A percentile compares a stretch with the other conserved stretches of the same genome.
These are phyloP conservation scores for Zygaena filipendulae DNA, from an alignment of 2,888 invertebrate genomes.

Conservation along the genomic window DNA sequence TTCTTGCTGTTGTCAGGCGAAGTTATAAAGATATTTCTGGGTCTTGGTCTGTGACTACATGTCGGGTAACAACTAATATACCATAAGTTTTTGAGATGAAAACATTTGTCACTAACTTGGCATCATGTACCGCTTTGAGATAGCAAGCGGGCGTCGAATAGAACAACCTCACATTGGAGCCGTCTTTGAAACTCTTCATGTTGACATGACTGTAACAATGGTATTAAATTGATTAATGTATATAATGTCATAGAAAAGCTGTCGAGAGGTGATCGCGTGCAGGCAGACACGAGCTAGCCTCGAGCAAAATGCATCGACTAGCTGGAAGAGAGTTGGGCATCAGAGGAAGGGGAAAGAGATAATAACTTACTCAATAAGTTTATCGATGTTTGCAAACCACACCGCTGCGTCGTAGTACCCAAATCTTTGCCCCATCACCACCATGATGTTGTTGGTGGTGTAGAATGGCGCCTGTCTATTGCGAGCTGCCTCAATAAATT, in stretches of 20 bases:
- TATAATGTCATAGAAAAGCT: background rate
- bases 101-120: conserved; percentile 52
- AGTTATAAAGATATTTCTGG: too few relatives aligned
- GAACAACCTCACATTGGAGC: conserved; percentile 73
- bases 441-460: conserved; percentile 78
- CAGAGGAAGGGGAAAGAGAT: too few relatives aligned
- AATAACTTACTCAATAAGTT: conserved; percentile 77
- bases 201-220: conserved; percentile 21
- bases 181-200: conserved; percentile 61
- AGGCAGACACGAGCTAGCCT: background rate
- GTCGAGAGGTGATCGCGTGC: conserved; percentile 2
- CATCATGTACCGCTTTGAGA: conserved; percentile 75
- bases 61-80: too few relatives aligned
- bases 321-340: background rate
- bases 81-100: too few relatives aligned
- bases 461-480: conserved; percentile 62
- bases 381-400: conserved; percentile 90
- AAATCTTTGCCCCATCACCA: conserved; percentile 92
- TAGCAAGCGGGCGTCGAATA: conserved; percentile 89
- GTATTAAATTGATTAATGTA: too few relatives aligned
- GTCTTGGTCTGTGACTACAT: too few relatives aligned
- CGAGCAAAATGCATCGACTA: background rate
- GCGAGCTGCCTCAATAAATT: conserved; percentile 62
- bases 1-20: too few relatives aligned
- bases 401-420: conserved; percentile 77